These are phyloP conservation scores for Ernsta delagoae DNA, from an alignment of 2,888 invertebrate species.

Conservation along the genomic window DNA sequence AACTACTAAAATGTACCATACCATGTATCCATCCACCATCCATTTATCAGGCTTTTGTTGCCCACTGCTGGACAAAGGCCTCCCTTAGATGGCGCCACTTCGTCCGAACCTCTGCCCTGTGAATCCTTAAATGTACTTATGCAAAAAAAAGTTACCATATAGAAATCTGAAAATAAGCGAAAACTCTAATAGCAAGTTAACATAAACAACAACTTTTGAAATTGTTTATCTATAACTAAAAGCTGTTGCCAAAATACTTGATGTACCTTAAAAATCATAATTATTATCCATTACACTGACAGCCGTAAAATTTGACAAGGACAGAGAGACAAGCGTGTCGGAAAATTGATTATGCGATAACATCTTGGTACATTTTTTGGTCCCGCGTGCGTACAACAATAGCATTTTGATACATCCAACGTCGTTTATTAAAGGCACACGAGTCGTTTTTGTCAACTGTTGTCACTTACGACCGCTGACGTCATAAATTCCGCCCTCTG, in stretches of 20 bases:
- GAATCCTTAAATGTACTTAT: too few species aligned
- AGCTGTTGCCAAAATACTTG: background rate
- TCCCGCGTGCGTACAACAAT: background rate
- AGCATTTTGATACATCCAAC: slow-evolving; percentile 8
- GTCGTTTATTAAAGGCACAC: slow-evolving; percentile 24
- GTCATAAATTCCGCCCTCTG: slow-evolving; percentile 41
- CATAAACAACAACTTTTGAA: too few species aligned
- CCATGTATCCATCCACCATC: too few species aligned
- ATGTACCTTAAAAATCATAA: too few species aligned
- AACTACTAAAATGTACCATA: too few species aligned
- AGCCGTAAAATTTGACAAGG: slow-evolving; percentile 5
- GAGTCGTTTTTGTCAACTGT: slow-evolving; percentile 38
- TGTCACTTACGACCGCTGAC: slow-evolving; percentile 33
- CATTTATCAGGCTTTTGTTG: too few species aligned
- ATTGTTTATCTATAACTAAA: background rate
- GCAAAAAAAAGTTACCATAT: too few species aligned
- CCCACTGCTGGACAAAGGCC: too few species aligned
- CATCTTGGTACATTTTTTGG: slow-evolving; percentile 2
- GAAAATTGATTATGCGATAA: slow-evolving; percentile 6
- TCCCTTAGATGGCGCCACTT: too few species aligned
- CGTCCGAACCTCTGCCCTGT: too few species aligned
- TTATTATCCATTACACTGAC: background rate
- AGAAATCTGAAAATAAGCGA: too few species aligned
- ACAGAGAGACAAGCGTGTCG: slow-evolving; percentile 8
- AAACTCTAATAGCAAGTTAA: too few species aligned